These are phyloP conservation scores for Esox niger DNA, from an alignment of 2,113 vertebrate genomes.

Conservation along the genomic window DNA sequence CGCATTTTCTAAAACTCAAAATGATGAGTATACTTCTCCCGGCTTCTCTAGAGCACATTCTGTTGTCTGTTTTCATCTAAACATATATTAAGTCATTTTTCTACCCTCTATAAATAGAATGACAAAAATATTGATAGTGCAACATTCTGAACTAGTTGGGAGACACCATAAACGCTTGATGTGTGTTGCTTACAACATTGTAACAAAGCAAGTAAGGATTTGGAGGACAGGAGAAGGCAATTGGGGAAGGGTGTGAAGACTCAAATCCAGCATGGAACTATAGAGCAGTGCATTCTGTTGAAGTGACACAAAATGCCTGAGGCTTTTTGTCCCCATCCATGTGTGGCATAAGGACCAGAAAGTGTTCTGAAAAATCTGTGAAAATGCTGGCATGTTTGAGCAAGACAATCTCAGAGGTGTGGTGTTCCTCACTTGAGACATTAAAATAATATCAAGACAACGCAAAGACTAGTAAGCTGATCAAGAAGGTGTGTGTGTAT, in stretches of 20 bases:
- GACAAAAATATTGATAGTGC: too few species aligned
- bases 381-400: constrained; percentile 1
- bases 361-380: background rate
- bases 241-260: background rate
- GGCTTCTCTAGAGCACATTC: too few species aligned
- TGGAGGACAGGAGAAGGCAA: background rate
- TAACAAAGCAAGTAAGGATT: background rate
- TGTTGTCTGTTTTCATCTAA: too few species aligned
- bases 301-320: background rate
- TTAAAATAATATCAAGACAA: background rate
- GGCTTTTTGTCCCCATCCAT: background rate
- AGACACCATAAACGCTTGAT: background rate
- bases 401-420: background rate
- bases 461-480: background rate
- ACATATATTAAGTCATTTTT: too few species aligned
- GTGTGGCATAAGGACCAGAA: background rate
- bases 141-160: background rate
- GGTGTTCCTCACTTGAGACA: background rate
- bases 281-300: background rate
- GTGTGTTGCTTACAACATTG: background rate
- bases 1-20: too few species aligned
- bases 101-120: too few species aligned
- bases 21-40: too few species aligned
- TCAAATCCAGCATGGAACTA: background rate
- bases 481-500: background rate